These are phyloP conservation scores for Chironomus tepperi DNA, from an alignment of 1,140 invertebrate species.

Conservation along the genomic window DNA sequence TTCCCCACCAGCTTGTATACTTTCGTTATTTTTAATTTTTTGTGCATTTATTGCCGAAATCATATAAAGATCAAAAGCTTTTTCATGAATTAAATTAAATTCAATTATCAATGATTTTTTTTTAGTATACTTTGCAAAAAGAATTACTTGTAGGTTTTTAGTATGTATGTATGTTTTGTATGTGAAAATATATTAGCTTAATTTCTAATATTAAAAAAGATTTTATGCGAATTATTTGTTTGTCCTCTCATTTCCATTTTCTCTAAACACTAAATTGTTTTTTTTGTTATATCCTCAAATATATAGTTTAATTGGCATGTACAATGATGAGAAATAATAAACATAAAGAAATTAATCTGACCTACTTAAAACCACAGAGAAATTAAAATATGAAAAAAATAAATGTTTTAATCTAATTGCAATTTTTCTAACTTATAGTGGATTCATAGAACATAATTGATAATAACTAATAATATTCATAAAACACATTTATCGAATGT, in stretches of 20 bases:
- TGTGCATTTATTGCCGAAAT: neutral
- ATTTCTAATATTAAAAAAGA: neutral
- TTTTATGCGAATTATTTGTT: neutral
- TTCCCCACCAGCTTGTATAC: neutral
- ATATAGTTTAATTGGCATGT: neutral
- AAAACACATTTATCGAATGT: neutral
- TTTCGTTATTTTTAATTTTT: neutral
- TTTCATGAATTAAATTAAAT: neutral
- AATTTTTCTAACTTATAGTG: neutral
- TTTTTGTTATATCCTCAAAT: neutral
- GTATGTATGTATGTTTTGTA: neutral
- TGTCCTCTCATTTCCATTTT: neutral
- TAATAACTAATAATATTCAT: neutral
- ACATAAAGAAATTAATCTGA: neutral
- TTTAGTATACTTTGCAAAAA: neutral
- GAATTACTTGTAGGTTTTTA: neutral
- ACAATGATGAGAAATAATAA: neutral
- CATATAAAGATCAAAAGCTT: neutral
- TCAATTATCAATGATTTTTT: no score
- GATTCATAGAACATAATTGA: neutral
- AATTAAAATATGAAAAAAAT: neutral
- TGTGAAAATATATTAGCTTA: neutral
- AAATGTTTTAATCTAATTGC: slow-evolving; percentile 1
- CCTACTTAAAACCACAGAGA: no score
- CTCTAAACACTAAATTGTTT: neutral